Base-by-base conservation (phyloP, 1,140 invertebrate species). In the Drosophila lacteicornis region DNA sequence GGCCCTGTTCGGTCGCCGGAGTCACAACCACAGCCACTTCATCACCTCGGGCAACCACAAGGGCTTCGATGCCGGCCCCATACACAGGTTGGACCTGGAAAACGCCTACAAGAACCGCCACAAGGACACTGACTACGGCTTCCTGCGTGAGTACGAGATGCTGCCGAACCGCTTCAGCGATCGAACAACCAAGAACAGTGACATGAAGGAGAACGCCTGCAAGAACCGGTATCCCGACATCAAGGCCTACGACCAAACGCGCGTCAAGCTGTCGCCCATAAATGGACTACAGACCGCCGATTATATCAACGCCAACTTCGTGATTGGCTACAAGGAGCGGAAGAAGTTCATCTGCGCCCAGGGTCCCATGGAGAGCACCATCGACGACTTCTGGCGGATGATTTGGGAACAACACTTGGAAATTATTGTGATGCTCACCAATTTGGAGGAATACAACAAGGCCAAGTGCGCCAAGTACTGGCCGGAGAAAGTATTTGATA, bases 351-450 rank as follows among this genome's bases (percentile, higher is more conserved):
- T 98, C 75, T 98, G 97, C 93, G 97, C 97, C 12, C 97, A 92
- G 94, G 97, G 97, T 0, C 98, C 98, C 0, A 97, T 99, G 94
- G 97, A 98, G 59, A 96, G 96, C 30, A 99, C 98, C 0, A 96
- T 99, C 1, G 96, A 96, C 79, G 98, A 99, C 92, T 99, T 99
- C 93, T 99, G 98, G 98, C 94, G 97, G 60, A 98, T 99, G 98
- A 97, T 99, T 68, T 99, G 98, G 97, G 98, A 99, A 93, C 97
- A 99, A 79, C 96, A 97, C 80, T 94, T 98, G 49, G 96, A 98
- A 91, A 94, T 98, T 59, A 97, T 99, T 76, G 95, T 99, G 12
- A 99, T 99, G 98, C 93, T 99, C 33, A 98, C 97, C 8, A 98
- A 98, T 92, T 94, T 98, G 15, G 97, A 98, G 92, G 98, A 99